Conservation (phyloP, 1,140 invertebrate genomes). For the Akabosia matsudoensis region DNA sequence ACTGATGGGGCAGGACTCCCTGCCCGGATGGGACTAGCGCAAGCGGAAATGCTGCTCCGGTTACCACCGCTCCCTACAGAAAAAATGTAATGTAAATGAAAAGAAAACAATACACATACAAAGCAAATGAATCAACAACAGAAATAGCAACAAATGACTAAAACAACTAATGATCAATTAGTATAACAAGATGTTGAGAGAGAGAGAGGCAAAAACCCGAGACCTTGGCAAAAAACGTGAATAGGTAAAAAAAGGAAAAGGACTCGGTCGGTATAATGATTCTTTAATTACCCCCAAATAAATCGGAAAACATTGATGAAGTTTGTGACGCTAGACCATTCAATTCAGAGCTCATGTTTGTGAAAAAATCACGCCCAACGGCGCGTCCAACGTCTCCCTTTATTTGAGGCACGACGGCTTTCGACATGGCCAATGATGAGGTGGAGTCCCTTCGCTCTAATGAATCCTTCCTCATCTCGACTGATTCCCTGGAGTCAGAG, state of each 20-base stretch:
- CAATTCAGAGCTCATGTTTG: conserved; percentile 80
- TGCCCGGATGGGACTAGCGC: conserved; percentile 43
- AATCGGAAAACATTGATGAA: conserved; percentile 83
- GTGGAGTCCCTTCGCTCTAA: conserved; percentile 40
- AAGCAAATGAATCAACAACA: neutral
- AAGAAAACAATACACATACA: conserved; percentile 48
- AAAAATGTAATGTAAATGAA: neutral
- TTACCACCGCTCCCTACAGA: conserved; percentile 32
- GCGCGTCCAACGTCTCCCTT: conserved; percentile 40
- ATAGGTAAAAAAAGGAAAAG: neutral
- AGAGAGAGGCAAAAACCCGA: neutral
- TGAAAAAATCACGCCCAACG: conserved; percentile 75
- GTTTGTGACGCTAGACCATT: conserved; percentile 87
- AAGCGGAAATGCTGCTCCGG: conserved; percentile 44
- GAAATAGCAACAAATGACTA: neutral
- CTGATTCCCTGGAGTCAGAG: conserved; percentile 28
- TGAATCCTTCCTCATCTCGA: conserved; percentile 33
- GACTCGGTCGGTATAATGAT: no score
- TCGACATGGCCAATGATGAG: conserved; percentile 26
- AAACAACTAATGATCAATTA: neutral
- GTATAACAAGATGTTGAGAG: neutral
- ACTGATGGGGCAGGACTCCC: conserved; percentile 41
- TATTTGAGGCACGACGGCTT: conserved; percentile 38
- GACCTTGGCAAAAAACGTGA: neutral
- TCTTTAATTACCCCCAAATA: conserved; percentile 67